phyloP scores from a whole-genome alignment of 2,888 invertebrate genomes.

The Caenorhabditis becei region DNA sequence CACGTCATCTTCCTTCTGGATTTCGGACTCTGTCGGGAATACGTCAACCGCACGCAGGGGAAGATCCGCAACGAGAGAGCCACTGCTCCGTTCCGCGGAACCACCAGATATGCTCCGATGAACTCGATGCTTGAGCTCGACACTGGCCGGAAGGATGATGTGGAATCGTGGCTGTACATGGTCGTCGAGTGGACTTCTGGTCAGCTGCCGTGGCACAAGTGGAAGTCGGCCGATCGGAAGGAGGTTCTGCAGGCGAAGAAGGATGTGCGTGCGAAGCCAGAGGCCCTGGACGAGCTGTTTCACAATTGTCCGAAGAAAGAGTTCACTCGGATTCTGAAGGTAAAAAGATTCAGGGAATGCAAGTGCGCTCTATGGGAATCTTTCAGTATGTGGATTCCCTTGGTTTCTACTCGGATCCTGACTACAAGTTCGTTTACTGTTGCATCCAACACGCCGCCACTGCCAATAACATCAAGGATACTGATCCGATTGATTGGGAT shows the following conservation, averaged over 20 bases:
- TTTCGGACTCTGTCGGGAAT: slow-evolving; percentile 76
- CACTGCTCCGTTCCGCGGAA: slow-evolving; percentile 75
- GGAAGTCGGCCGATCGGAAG: slow-evolving; percentile 65
- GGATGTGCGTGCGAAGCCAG: slow-evolving; percentile 57
- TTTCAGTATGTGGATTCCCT: slow-evolving; percentile 72
- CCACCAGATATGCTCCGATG: slow-evolving; percentile 76
- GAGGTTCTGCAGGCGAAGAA: slow-evolving; percentile 72
- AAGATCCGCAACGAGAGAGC: slow-evolving; percentile 71
- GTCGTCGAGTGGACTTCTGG: slow-evolving; percentile 77
- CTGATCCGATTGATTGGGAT: slow-evolving; percentile 74
- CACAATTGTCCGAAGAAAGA: slow-evolving; percentile 66
- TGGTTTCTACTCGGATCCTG: slow-evolving; percentile 72
- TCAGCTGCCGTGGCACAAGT: slow-evolving; percentile 73
- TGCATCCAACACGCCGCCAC: slow-evolving; percentile 68
- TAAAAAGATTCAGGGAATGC: not conserved
- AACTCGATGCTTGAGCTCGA: slow-evolving; percentile 69
- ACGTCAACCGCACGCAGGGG: slow-evolving; percentile 57
- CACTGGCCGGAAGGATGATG: slow-evolving; percentile 76
- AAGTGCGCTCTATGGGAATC: not conserved
- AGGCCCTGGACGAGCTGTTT: slow-evolving; percentile 64
- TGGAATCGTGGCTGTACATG: slow-evolving; percentile 79
- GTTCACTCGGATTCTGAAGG: slow-evolving; percentile 61
- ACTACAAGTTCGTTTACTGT: slow-evolving; percentile 73
- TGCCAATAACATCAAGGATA: slow-evolving; percentile 67
- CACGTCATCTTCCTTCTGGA: slow-evolving; percentile 76